Base-by-base conservation (phyloP, 2,113 vertebrate species). In the Eubucco bourcierii region DNA sequence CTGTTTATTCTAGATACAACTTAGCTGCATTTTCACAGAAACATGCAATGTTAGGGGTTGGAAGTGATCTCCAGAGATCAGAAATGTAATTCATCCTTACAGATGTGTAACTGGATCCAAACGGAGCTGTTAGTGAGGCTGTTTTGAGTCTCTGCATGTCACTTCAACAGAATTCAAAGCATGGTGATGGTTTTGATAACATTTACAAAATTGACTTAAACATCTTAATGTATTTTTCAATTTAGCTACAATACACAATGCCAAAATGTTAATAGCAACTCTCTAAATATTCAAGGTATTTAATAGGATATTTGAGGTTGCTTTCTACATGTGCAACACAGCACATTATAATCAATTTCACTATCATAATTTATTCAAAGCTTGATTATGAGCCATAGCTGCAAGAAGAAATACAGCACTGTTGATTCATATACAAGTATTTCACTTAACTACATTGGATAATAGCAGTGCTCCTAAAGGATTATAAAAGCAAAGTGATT, bases 401-500 rank as follows among this genome's bases (percentile, higher is more conserved):
- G 80, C 1, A 47, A 93, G 93, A 95, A 97, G 94, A 96, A 96
- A 97, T 93, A 92, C 83, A 87, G 94, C 94, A 97, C 37, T 98
- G 97, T 97, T 98, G 97, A 97, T 97, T 97, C 97, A 97, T 92
- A 97, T 82, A 97, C 90, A 97, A 95, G 94, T 95, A 96, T 97
- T 98, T 97, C 94, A 97, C 94, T 98, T 97, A 97, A 97, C 97
- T 97, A 94, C 95, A 96, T 73, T 96, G 95, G 95, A 97, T 97
- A 98, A 97, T 97, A 97, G 96, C 97, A 97, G 93, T 95, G 88
- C 95, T 98, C 97, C 97, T 97, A 93, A 97, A 97, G 90, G 94
- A 97, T 93, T 82, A 97, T 97, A 97, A 97, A 98, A 98, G 96
- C 97, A 96, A 97, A 97, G 94, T 94, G 97, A 98, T 98, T 98